Evolutionary conservation across 2,888 invertebrate genomes (phyloP).

Genomic region (Pristionchus fissidentatus): DNA sequence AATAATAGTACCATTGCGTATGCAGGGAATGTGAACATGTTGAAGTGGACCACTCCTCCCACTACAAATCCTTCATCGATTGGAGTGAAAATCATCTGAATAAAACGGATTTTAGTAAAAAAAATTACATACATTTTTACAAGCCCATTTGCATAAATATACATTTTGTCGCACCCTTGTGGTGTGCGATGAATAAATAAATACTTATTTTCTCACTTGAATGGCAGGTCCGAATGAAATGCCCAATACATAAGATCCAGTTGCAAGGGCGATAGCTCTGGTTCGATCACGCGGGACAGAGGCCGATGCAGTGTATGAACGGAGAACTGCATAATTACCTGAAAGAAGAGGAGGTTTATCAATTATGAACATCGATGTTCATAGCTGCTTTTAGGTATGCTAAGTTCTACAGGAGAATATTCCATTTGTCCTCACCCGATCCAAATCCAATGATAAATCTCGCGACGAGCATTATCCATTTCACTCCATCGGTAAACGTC

Average conservation of each 20-base stretch:
- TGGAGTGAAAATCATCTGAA: slow-evolving; percentile 42
- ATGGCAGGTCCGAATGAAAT: slow-evolving; percentile 42
- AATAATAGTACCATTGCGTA: slow-evolving; percentile 20
- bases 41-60: background rate
- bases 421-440: slow-evolving; percentile 10
- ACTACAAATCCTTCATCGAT: slow-evolving; percentile 24
- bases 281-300: slow-evolving; percentile 34
- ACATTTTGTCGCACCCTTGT: too few species aligned
- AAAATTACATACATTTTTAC: background rate
- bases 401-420: background rate
- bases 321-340: slow-evolving; percentile 46
- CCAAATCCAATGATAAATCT: slow-evolving; percentile 42
- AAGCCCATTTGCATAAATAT: background rate
- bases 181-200: background rate
- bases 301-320: slow-evolving; percentile 42
- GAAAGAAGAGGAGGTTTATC: background rate
- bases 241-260: slow-evolving; percentile 40
- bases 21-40: slow-evolving; percentile 43
- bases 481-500: background rate
- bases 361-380: background rate
- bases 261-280: slow-evolving; percentile 38
- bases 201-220: slow-evolving; percentile 19
- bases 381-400: background rate
- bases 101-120: background rate
- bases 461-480: slow-evolving; percentile 46